phyloP scores from a whole-genome alignment of 2,797 vertebrate genomes.

The Lepidocolaptes lacrymiger region DNA sequence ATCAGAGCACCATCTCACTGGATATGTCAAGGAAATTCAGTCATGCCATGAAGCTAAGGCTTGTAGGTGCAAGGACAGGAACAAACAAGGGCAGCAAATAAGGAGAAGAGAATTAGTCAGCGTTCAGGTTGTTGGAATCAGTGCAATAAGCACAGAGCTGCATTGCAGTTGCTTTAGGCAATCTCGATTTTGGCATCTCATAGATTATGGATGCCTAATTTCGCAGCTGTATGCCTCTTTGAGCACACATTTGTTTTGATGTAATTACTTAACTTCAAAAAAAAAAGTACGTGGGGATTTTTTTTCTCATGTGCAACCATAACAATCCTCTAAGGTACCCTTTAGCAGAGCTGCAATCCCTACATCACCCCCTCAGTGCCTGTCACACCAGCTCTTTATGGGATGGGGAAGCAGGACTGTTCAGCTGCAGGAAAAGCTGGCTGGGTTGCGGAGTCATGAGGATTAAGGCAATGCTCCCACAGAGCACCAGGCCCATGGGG shows the following conservation, averaged over 20 bases:
- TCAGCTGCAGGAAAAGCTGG: not conserved
- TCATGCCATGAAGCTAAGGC: not conserved
- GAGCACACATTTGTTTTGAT: not conserved
- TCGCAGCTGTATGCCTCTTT: not conserved
- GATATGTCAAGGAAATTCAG: not conserved
- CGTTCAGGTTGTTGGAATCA: not conserved
- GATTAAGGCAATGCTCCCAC: not conserved
- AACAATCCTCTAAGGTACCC: not conserved
- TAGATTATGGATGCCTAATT: not conserved
- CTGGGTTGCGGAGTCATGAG: fast-evolving
- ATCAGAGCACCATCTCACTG: not conserved
- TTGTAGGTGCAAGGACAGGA: not conserved
- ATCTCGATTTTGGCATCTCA: not conserved
- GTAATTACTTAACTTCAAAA: not conserved
- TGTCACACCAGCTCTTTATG: not conserved
- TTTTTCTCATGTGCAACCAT: not conserved
- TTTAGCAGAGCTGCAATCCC: not conserved
- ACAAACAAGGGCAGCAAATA: not conserved
- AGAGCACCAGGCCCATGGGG: not conserved
- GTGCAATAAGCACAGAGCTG: not conserved
- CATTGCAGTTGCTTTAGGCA: not conserved
- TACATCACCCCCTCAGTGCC: not conserved
- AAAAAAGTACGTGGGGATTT: not conserved
- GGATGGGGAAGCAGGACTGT: not conserved
- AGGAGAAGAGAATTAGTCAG: not conserved